Evolutionary conservation across 2,888 invertebrate genomes (phyloP).

Genomic region (Malachius bipustulatus): DNA sequence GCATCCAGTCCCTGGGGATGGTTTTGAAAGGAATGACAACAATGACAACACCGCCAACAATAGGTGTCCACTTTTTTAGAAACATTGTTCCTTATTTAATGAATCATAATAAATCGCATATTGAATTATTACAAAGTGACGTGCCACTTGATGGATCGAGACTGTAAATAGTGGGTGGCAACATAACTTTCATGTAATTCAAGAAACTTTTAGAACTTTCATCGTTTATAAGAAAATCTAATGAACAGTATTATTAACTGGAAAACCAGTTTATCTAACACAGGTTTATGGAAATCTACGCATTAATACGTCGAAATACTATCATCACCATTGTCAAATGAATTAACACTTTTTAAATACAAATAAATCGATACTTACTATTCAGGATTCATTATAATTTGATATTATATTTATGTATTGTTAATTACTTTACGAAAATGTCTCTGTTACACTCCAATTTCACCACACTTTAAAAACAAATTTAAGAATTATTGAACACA

Average conservation of each 20-base stretch:
- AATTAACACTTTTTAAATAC: constrained; percentile 24
- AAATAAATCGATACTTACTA: constrained; percentile 56
- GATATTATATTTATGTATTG: constrained; percentile 15
- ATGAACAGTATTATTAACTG: too few species aligned
- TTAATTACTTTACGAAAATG: constrained; percentile 11
- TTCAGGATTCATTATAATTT: constrained; percentile 64
- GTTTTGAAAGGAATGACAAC: too few species aligned
- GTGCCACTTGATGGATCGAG: constrained; percentile 19
- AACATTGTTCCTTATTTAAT: too few species aligned
- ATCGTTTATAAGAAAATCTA: too few species aligned
- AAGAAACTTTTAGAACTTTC: too few species aligned
- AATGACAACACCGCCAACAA: too few species aligned
- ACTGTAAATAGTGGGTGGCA: constrained; percentile 28
- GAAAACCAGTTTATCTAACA: too few species aligned
- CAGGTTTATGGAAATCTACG: too few species aligned
- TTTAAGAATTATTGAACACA: constrained; percentile 27
- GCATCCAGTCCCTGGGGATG: too few species aligned
- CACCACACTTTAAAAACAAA: constrained; percentile 22
- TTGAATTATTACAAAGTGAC: constrained; percentile 26
- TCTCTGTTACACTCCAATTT: constrained; percentile 19
- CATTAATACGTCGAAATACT: constrained; percentile 23
- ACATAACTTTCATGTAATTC: too few species aligned
- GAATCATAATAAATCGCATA: too few species aligned
- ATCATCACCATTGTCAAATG: constrained; percentile 24
- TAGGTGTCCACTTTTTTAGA: too few species aligned